These are phyloP conservation scores for Megalops cyprinoides DNA, from an alignment of 2,797 vertebrate species.

Conservation along the genomic window DNA sequence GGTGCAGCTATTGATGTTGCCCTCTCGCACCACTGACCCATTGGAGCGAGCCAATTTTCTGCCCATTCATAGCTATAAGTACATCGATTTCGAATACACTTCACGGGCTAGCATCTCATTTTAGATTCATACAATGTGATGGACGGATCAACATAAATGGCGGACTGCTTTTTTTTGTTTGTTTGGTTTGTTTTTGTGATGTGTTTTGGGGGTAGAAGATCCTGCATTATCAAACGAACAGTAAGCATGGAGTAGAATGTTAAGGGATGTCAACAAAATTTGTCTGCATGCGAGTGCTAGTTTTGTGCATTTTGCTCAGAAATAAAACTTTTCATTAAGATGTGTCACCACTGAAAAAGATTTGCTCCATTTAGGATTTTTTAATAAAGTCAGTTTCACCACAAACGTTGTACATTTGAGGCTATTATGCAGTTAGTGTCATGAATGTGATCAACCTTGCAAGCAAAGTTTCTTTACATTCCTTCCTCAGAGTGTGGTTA, in stretches of 20 bases:
- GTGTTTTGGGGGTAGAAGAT: not conserved
- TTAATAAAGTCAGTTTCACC: too few species aligned
- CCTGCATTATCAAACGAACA: not conserved
- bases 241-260: too few species aligned
- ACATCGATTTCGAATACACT: conserved; percentile 3
- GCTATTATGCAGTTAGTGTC: too few species aligned
- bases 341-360: too few species aligned
- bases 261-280: too few species aligned
- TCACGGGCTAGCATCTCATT: not conserved
- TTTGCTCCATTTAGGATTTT: too few species aligned
- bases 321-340: too few species aligned
- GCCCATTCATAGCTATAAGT: not conserved
- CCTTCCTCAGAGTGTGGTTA: too few species aligned
- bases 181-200: not conserved
- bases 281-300: too few species aligned
- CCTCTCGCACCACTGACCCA: not conserved
- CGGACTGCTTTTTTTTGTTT: not conserved
- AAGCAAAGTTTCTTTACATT: too few species aligned
- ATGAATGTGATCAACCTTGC: too few species aligned
- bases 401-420: too few species aligned
- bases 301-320: not conserved
- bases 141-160: not conserved
- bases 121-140: not conserved
- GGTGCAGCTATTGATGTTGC: conserved; percentile 9
- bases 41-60: not conserved